Base-by-base conservation (phyloP, 1,140 invertebrate species). In the Drosophila virilis region DNA sequence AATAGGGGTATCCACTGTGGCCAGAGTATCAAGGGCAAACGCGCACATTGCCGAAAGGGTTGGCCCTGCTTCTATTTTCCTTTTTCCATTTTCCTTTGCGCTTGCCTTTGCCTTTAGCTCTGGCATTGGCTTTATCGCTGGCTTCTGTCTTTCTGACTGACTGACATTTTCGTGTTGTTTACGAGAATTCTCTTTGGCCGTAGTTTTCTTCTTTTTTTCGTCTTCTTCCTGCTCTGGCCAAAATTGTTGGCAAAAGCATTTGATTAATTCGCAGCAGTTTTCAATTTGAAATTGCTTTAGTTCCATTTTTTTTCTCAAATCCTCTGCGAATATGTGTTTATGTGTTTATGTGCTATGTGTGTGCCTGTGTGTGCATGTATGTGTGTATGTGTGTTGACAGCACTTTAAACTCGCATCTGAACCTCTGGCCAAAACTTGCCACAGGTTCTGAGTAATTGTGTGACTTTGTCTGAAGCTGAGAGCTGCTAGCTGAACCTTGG, bases 181-280 rank as follows among this genome's bases (percentile, higher is more conserved):
- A 48, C 64, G 7, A 72, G 60, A 61, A 42, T 43, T 69, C 52
- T 65, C 64, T 79, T 72, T 72, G 69, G 72, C 61, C 68, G 42
- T 51, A 33, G 57, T 52, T 48, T 62, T 37, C 40, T 17, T 58
- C 42, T 72, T 46, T 62, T 60, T 46, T 45, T 60, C 22, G 37
- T n/a, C 40, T 50, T 13, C 22, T 35, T 32, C n/a, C 9, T 67
- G 40, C 12, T n/a, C 22, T 33, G 28, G 12, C 43, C 48, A 35
- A 38, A 46, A 43, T 68, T 61, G 62, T 55, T 60, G 59, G 68
- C 68, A 79, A 62, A 90, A 78, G 74, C 85, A 75, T 90, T 89
- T 89, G 84, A 89, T 89, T 89, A 89, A 89, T 89, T 90, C 75
- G 85, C 77, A 80, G 80, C 75, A 84, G 84, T 90, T 89, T 88